Conservation (phyloP, 2,113 vertebrate genomes). For the Tapirus terrestris region DNA sequence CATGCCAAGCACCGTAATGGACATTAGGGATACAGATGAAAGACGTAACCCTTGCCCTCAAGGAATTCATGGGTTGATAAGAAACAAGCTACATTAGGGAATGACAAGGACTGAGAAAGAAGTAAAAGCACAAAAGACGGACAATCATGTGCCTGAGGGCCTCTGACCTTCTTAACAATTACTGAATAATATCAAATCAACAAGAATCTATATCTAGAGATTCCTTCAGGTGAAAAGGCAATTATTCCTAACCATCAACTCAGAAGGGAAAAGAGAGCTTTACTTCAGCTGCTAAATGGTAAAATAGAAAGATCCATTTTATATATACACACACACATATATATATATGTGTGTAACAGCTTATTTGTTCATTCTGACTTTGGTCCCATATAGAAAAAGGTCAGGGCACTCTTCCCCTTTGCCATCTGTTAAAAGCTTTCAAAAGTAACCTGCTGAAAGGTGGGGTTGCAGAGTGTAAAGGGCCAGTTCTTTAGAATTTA, state of each 20-base stretch:
- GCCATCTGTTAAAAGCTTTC: constrained; percentile 61
- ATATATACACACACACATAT: too few species aligned
- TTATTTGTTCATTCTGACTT: background rate
- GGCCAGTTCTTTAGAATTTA: background rate
- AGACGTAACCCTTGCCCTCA: background rate
- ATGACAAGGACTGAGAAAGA: background rate
- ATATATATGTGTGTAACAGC: background rate
- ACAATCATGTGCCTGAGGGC: fast-evolving
- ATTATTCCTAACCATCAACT: background rate
- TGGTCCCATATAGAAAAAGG: background rate
- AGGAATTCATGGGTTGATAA: background rate
- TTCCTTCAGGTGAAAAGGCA: background rate
- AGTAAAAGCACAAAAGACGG: fast-evolving
- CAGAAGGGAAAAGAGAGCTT: background rate
- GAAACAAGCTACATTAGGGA: background rate
- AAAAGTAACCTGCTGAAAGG: constrained; percentile 1
- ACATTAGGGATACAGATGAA: background rate
- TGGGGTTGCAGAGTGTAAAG: background rate
- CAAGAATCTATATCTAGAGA: background rate
- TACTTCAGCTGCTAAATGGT: background rate
- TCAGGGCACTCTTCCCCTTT: background rate
- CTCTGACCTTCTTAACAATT: background rate
- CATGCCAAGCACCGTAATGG: too few species aligned
- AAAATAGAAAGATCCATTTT: background rate
- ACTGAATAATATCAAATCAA: background rate